Conservation (phyloP, 2,888 invertebrate genomes). For the Acrobasis suavella region DNA sequence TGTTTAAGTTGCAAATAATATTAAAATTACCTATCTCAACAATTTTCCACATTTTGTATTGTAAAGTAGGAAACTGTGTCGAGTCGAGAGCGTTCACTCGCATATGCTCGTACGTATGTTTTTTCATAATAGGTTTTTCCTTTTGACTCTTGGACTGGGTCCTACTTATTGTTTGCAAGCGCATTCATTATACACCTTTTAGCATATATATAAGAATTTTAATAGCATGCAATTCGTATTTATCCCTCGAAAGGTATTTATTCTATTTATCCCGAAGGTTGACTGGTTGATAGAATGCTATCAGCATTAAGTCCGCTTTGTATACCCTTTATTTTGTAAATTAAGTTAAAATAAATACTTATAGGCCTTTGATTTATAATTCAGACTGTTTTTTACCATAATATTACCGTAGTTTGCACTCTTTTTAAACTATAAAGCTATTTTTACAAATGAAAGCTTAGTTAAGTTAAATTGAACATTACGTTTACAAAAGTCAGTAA, state of each 20-base stretch:
- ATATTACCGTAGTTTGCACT: too few relatives aligned
- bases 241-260: too few relatives aligned
- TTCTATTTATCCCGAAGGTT: too few relatives aligned
- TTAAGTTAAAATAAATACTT: too few relatives aligned
- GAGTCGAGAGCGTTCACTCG: not conserved
- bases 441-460: not conserved
- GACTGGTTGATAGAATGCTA: too few relatives aligned
- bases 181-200: not conserved
- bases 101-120: not conserved
- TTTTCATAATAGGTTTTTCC: not conserved
- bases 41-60: not conserved
- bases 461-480: not conserved
- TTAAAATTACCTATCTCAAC: not conserved
- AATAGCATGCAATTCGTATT: too few relatives aligned
- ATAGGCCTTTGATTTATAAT: too few relatives aligned
- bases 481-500: not conserved
- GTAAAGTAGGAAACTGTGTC: not conserved
- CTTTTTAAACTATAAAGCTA: too few relatives aligned
- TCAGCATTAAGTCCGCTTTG: too few relatives aligned
- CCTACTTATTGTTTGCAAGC: not conserved
- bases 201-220: too few relatives aligned
- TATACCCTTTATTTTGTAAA: too few relatives aligned
- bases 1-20: not conserved
- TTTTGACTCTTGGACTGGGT: not conserved
- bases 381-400: too few relatives aligned